A percentile compares a stretch with the other conserved stretches of the same genome.
phyloP scores from a whole-genome alignment of 2,797 vertebrate genomes.

The Protosalanx chinensis region DNA sequence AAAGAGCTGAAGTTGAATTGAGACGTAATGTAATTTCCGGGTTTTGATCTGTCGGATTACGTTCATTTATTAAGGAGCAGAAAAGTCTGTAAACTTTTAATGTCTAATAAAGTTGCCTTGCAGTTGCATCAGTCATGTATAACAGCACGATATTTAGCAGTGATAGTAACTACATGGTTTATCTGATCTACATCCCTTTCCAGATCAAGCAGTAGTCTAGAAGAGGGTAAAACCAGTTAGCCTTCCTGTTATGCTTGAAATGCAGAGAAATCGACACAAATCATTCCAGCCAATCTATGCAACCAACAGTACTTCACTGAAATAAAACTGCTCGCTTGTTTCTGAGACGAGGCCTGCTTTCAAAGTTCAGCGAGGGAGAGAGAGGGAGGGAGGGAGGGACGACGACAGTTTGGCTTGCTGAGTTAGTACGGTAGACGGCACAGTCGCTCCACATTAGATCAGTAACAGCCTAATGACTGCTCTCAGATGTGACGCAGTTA shows the following conservation, averaged over 20 bases:
- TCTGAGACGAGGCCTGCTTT: background rate
- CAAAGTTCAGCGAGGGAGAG: constrained; percentile 29
- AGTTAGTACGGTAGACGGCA: constrained; percentile 65
- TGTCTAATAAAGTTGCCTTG: too few relatives aligned
- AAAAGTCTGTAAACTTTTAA: too few relatives aligned
- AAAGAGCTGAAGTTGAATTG: background rate
- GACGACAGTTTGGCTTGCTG: constrained; percentile 19
- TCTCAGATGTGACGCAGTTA: constrained; percentile 53
- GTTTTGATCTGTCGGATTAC: background rate
- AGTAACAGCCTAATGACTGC: constrained; percentile 47
- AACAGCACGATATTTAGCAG: background rate
- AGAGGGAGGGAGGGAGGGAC: too few relatives aligned
- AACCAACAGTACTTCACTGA: constrained; percentile 12
- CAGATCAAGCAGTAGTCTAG: constrained; percentile 10
- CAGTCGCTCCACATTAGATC: constrained; percentile 68
- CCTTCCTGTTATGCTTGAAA: background rate
- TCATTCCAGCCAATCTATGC: constrained; percentile 18
- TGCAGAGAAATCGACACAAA: background rate
- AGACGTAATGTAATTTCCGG: background rate
- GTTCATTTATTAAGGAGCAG: too few relatives aligned
- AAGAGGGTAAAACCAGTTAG: background rate
- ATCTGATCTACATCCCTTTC: background rate
- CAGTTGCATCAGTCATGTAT: background rate
- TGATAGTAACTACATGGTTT: background rate
- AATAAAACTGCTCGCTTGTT: background rate